Evolutionary conservation across 2,113 vertebrate species (phyloP), one percentile per base, ranked within the genome.

Genomic region (Percopsis transmontana): DNA sequence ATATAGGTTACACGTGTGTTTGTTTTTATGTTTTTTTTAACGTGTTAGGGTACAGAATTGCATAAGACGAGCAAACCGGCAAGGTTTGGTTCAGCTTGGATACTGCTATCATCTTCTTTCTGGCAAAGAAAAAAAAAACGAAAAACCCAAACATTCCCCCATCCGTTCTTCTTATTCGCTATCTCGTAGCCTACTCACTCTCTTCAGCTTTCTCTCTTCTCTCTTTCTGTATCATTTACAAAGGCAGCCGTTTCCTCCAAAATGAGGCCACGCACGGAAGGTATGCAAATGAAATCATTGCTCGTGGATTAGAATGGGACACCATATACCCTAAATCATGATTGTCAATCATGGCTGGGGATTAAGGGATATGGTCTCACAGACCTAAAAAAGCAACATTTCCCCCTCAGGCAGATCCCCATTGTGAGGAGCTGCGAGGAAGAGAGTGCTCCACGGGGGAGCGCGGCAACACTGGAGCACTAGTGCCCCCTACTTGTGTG

Each of bases 311-410:
- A 98, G 94, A 96, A 94, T 93, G 93, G 95, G 93, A 95, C 94
- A 96, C 96, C 95, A 96, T 95, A 91, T 96, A 97, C 95, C 96
- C 95, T 94, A 98, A 97, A 98, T 98, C 96, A 96, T 92, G 94
- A 99, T 98, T 98, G 96, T 98, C 97, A 99, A 97, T 99, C 97
- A 98, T 96, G 93, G 92, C 93, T 92, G 93, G 91, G 96, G 96
- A 99, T 99, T 98, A 99, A 98, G 94, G 95, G 96, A 99, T 98
- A 97, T 94, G 95, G 94, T 94, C 95, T 97, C 96, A 95, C 95
- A 98, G 96, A 95, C 93, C 95, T 95, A 97, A 97, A 98, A 98
- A 98, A 97, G 95, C 94, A 95, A 96, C 93, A 94, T 94, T 95
- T 94, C 94, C 95, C 95, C 96, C 84, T 81, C 81, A 78, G 89